These are phyloP conservation scores for Cydia amplana DNA, from an alignment of 1,140 invertebrate genomes.

Conservation along the genomic window DNA sequence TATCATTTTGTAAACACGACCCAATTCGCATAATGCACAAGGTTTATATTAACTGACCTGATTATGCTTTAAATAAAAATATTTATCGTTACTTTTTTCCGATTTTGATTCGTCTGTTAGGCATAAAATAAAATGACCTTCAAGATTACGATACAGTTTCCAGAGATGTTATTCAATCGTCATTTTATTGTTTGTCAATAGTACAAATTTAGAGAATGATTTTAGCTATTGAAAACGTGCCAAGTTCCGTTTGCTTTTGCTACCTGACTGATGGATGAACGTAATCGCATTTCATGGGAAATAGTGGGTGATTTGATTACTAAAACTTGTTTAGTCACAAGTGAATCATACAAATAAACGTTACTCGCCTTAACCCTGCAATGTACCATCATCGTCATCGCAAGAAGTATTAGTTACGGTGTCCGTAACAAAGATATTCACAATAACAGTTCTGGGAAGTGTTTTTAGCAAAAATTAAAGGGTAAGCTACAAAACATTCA, in stretches of 20 bases:
- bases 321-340: constrained; percentile 34
- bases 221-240: constrained; percentile 36
- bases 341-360: constrained; percentile 17
- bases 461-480: not conserved
- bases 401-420: constrained; percentile 12
- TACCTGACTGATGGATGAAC: constrained; percentile 2
- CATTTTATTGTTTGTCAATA: constrained; percentile 29
- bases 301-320: constrained; percentile 38
- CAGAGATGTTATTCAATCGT: constrained; percentile 1
- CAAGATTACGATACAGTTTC: constrained; percentile 16
- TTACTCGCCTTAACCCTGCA: constrained; percentile 2
- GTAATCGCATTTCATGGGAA: constrained; percentile 34
- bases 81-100: not conserved
- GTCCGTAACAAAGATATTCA: constrained; percentile 23
- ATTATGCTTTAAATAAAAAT: constrained; percentile 4
- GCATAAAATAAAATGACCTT: not conserved
- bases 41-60: constrained; percentile 6
- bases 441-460: constrained; percentile 16
- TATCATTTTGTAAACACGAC: constrained; percentile 5
- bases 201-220: constrained; percentile 38
- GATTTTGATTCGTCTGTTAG: not conserved
- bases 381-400: not conserved
- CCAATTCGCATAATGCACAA: not conserved
- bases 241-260: constrained; percentile 20
- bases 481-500: not conserved